Evolutionary conservation across 1,140 invertebrate genomes (phyloP), one percentile per base, ranked within the genome.

Genomic region (Drosophila ficusphila): DNA sequence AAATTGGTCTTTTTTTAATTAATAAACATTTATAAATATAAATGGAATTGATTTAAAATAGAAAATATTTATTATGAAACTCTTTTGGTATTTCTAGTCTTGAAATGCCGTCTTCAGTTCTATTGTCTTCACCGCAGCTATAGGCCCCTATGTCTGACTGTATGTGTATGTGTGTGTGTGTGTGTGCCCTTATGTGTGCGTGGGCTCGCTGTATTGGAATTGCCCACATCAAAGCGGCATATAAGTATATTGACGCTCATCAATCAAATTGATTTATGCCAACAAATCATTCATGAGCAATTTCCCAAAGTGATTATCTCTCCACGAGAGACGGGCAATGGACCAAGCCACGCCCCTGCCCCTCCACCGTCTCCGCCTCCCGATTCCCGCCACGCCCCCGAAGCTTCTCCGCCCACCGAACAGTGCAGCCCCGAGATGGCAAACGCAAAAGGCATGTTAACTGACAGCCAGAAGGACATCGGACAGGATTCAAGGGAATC

Each of bases 221-320:
- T 77, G 73, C 82, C 82, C 81, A 88, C 82, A 86, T 86, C 81
- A 86, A 86, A 86, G 81, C 81, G 82, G 81, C 83, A 82, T 81
- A 86, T 90, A 90, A 90, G 86, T 77, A 78, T 81, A 78, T 81
- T 90, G 86, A 81, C 77, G 65, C 76, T 76, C 77, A 86, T 90
- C 86, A 89, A 89, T 89, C 86, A 90, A 89, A 89, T 86, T 86
- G 86, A 90, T 90, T 86, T 90, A 90, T 89, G 74, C 72, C 79
- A 89, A 78, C 86, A 89, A 89, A 89, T 89, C 86, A 89, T 90
- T 89, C 86, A 81, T 89, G 82, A 88, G 82, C 82, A 88, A 88
- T 88, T 89, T 85, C 85, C 79, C 86, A 89, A 89, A 89, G 86
- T 90, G 86, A 90, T 90, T 89, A 86, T 86, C 86, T 86, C 81